A percentile compares a stretch with the other conserved stretches of the same genome.
phyloP scores from a whole-genome alignment of 2,888 invertebrate genomes.

The Drosophila atripex region DNA sequence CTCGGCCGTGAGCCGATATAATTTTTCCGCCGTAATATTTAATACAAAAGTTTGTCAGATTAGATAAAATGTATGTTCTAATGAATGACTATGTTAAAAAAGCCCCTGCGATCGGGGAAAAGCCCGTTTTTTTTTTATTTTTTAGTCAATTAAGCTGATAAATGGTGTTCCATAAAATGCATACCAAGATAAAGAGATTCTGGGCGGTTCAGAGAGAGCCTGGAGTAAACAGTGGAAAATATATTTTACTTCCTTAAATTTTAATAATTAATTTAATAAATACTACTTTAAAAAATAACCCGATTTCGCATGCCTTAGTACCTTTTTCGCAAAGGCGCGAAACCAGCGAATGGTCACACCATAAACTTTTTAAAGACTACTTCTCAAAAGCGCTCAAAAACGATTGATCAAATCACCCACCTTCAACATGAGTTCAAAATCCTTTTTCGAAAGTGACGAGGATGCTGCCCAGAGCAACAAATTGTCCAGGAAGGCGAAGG shows the following conservation, averaged over 20 bases:
- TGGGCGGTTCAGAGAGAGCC: no score
- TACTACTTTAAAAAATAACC: no score
- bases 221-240: no score
- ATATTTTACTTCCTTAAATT: no score
- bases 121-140: background rate
- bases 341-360: background rate
- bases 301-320: no score
- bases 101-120: background rate
- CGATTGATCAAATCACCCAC: slow-evolving; percentile 9
- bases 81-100: background rate
- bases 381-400: slow-evolving; percentile 11
- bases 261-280: no score
- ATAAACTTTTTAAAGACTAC: background rate
- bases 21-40: background rate
- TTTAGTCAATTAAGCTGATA: background rate
- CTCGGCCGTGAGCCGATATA: slow-evolving; percentile 2
- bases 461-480: slow-evolving; percentile 81
- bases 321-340: no score
- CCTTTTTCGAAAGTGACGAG: slow-evolving; percentile 76
- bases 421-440: slow-evolving; percentile 79
- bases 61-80: background rate
- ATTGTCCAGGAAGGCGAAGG: slow-evolving; percentile 88
- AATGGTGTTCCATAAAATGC: no score
- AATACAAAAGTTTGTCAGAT: background rate
- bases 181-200: no score